Base-by-base conservation (phyloP, 2,113 vertebrate species). In the Furnarius figulus region DNA sequence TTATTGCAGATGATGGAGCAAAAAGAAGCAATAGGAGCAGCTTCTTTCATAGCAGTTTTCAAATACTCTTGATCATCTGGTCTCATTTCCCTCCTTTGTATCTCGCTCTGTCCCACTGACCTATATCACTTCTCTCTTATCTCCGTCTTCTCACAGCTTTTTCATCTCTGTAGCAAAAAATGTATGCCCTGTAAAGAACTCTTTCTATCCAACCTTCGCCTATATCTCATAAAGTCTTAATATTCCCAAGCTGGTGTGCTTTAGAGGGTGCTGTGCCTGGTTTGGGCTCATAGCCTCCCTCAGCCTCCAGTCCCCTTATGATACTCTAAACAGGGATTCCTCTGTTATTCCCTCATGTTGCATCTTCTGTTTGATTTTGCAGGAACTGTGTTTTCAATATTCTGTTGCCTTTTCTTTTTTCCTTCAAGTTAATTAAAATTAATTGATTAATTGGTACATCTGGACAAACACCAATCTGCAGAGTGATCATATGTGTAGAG, bases 401-500 rank as follows among this genome's bases (percentile, higher is more conserved):
- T 84, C 65, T 78, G 21, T 85, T 80, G 39, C 73, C 27, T 83
- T 96, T 68, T 39, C 42, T 77, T 91, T 90, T 89, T 40, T 91
- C 55, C 55, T 81, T 50, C 22, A 55, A 66, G 59, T 76, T 94
- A 94, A 94, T 95, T 88, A 74, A 89, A 87, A 46, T 58, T 91
- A 85, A 78, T 91, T 66, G 81, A 89, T 93, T 78, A 89, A 91
- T 74, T 81, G n/a, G 11, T 56, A 71, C 53, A 83, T 35, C 72
- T 93, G 61, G 65, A 91, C 85, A 89, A 91, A 37, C 74, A 74
- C 44, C 74, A 78, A 2, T 52, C 39, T 72, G 84, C 31, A 50
- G 76, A 84, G 39, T 37, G 67, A 79, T 83, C 52, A 37, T 90
- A 72, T n/a, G 35, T 63, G 74, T 71, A 42, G 20, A 78, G 66